These are phyloP conservation scores for Siphamia tubifer DNA, from an alignment of 2,113 vertebrate species.

Conservation along the genomic window DNA sequence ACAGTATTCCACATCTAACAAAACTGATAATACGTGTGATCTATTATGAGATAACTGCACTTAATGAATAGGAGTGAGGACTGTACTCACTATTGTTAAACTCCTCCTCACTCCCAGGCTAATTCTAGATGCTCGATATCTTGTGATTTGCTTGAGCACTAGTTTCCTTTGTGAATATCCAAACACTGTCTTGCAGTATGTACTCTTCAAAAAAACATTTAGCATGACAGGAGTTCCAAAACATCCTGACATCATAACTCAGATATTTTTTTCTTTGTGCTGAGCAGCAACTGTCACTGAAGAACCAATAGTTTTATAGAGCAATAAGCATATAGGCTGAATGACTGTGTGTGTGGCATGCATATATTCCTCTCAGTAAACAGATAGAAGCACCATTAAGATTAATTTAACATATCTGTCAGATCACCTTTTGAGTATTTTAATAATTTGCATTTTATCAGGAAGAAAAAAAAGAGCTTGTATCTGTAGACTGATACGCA, in stretches of 20 bases:
- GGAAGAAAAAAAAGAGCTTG: no score
- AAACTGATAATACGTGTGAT: neutral
- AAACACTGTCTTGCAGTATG: neutral
- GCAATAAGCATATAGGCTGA: neutral
- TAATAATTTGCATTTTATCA: no score
- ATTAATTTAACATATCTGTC: no score
- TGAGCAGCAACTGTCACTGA: slow-evolving; percentile 9
- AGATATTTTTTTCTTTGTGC: slow-evolving; percentile 12
- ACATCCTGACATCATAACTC: slow-evolving; percentile 26
- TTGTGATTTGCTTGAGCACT: neutral
- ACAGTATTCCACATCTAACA: neutral
- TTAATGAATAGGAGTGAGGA: neutral
- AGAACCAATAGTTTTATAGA: neutral
- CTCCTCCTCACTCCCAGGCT: neutral
- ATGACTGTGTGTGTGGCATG: neutral
- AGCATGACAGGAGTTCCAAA: slow-evolving; percentile 34
- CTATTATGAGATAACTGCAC: neutral
- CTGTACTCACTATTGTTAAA: neutral
- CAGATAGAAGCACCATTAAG: no score
- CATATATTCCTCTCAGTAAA: no score
- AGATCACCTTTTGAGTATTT: no score
- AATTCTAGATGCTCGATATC: neutral
- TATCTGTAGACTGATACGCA: no score
- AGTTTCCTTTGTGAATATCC: neutral
- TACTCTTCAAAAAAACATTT: slow-evolving; percentile 6